Conservation (phyloP, 2,797 vertebrate species). For the Sebastiscus albofasciatus region DNA sequence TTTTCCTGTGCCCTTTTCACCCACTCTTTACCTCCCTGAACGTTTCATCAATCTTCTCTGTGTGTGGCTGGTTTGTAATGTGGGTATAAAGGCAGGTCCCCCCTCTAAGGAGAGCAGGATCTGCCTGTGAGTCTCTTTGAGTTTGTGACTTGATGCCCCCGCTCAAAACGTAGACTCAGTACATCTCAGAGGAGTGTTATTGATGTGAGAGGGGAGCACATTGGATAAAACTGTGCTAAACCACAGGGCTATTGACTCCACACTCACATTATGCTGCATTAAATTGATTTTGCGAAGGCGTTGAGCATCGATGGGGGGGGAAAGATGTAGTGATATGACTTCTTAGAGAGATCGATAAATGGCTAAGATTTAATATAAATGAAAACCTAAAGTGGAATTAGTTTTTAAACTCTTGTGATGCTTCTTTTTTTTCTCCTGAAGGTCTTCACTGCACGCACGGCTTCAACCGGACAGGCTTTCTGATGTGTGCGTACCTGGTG, state of each 20-base stretch:
- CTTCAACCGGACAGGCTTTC: constrained; percentile 98
- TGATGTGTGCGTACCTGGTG: constrained; percentile 97
- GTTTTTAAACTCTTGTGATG: constrained; percentile 6
- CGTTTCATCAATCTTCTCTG: constrained; percentile 12
- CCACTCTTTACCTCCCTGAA: background rate
- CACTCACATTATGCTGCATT: constrained; percentile 1
- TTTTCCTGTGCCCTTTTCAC: background rate
- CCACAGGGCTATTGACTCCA: background rate
- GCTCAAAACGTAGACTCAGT: constrained; percentile 8
- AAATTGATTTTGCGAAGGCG: background rate
- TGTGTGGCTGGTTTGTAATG: constrained; percentile 26
- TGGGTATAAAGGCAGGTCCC: constrained; percentile 14
- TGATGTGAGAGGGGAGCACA: constrained; percentile 29
- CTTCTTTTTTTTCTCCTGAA: constrained; percentile 61
- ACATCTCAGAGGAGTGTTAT: constrained; percentile 21
- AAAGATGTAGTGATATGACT: background rate
- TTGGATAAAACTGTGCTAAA: constrained; percentile 13
- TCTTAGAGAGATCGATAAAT: background rate
- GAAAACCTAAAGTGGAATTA: background rate
- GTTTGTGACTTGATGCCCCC: background rate
- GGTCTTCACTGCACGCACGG: constrained; percentile 99
- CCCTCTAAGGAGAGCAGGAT: constrained; percentile 1
- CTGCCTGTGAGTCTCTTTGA: constrained; percentile 15
- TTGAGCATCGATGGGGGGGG: background rate
- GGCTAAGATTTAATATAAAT: background rate